Conservation (phyloP, 2,113 vertebrate species). For the Melanerpes formicivorus region DNA sequence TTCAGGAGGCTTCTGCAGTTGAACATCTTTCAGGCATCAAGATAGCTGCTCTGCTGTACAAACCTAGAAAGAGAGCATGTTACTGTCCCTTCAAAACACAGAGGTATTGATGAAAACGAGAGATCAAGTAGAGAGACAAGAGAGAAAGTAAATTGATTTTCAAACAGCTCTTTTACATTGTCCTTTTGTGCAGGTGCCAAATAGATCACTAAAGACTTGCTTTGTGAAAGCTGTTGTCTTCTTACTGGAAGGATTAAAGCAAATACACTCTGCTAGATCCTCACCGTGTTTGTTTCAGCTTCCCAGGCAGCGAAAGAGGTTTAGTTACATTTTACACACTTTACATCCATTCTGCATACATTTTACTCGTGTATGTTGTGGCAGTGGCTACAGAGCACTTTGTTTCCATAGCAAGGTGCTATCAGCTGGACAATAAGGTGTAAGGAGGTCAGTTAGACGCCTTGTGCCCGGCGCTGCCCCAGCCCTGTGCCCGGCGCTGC, state of each 20-base stretch:
- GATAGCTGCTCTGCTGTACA: neutral
- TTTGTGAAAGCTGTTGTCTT: neutral
- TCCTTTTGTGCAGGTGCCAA: neutral
- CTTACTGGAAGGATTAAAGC: neutral
- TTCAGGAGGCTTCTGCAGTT: constrained; percentile 81
- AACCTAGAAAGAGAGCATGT: neutral
- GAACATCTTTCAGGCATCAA: neutral
- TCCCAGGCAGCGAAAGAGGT: neutral
- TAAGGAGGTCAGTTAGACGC: no score
- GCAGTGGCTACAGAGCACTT: neutral
- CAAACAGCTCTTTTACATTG: neutral
- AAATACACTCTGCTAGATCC: neutral
- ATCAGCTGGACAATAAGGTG: neutral
- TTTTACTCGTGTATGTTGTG: neutral
- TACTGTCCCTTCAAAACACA: neutral
- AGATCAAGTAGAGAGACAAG: neutral
- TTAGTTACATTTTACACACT: neutral
- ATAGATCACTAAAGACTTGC: neutral
- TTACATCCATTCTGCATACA: no score
- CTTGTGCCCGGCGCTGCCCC: no score
- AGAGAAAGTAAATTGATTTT: neutral
- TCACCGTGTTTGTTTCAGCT: neutral
- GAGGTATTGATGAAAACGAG: neutral
- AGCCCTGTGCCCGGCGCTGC: no score
- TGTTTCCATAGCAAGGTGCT: neutral